Evolutionary conservation across 37 sponge, comb jelly and placozoan species (phyloP), one percentile per base, ranked within the genome.

Genomic region (Beroe ovata): DNA sequence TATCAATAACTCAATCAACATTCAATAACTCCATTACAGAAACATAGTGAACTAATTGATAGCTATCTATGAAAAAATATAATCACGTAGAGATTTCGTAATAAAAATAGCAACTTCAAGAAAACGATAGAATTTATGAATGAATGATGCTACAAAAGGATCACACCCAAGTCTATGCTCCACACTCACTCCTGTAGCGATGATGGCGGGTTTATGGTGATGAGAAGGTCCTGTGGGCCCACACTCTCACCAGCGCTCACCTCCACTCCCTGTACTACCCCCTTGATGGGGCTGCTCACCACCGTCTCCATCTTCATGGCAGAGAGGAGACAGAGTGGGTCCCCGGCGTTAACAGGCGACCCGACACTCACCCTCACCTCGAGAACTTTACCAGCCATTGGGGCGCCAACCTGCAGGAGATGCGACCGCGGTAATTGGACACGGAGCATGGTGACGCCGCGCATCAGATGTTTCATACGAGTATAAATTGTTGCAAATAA

Each of bases 231-330:
- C 63, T 62, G 63, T 21, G 63, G 28, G 21, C 63, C 63, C 3
- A 62, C 25, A 16, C 63, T 62, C 63, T 62, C 63, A 23, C 63
- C 63, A 18, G 63, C 8, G 6, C 28, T 28, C n/a, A 66, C 69
- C 84, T 77, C 84, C 18, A 77, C 84, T 41, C 36, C 8, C 34
- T 29, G 8, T 8, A 77, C 84, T 25, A 35, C 41, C 18, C 84
- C 84, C 36, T 19, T 32, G 14, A 77, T 16, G 4, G 84, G 84
- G 20, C 84, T 77, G 54, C 58, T 42, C 4, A 77, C 54, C 8
- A 77, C 42, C n/a, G 54, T 77, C 54, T 77, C 84, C 84, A 77
- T 77, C 84, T 77, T 77, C 84, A 77, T 77, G 3, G 84, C 84
- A 42, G 39, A 36, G 3, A 77, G 54, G 22, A 77, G 22, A 77